Evolutionary conservation across 2,888 invertebrate genomes (phyloP).

Genomic region (Selenia dentaria): DNA sequence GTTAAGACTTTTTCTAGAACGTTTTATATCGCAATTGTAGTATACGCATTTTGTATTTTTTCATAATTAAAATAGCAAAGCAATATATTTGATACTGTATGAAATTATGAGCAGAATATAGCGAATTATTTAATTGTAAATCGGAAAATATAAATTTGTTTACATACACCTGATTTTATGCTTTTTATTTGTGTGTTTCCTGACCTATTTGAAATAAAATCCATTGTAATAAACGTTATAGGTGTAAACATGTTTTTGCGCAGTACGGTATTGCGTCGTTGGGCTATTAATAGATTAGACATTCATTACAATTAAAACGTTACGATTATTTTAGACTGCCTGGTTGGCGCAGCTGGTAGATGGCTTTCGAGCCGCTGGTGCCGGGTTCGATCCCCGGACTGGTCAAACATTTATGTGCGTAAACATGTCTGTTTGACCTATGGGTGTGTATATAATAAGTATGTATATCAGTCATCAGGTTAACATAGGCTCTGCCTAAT

Average conservation of each 20-base stretch:
- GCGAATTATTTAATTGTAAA: constrained; percentile 63
- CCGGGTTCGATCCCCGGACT: no score
- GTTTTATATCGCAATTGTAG: constrained; percentile 68
- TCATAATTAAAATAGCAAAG: constrained; percentile 71
- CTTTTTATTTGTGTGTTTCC: constrained; percentile 48
- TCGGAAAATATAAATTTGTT: constrained; percentile 79
- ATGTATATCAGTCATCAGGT: no score
- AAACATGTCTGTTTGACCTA: no score
- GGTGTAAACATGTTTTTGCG: constrained; percentile 15
- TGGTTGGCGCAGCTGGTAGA: no score
- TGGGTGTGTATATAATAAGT: no score
- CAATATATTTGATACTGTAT: constrained; percentile 80
- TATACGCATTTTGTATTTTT: constrained; percentile 81
- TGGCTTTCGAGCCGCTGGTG: no score
- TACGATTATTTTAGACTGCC: neutral
- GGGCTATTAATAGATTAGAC: constrained; percentile 3
- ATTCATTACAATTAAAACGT: neutral
- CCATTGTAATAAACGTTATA: neutral
- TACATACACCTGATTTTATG: constrained; percentile 68
- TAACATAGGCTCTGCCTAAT: no score
- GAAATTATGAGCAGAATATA: constrained; percentile 66
- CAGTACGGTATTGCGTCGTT: constrained; percentile 3
- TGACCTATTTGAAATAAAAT: constrained; percentile 2
- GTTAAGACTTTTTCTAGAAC: constrained; percentile 77
- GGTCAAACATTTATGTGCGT: no score